Percentiles rank a stretch among this genome's conserved stretches.
Conservation (phyloP, 2,113 vertebrate species). For the Pelecanoides urinatrix region DNA sequence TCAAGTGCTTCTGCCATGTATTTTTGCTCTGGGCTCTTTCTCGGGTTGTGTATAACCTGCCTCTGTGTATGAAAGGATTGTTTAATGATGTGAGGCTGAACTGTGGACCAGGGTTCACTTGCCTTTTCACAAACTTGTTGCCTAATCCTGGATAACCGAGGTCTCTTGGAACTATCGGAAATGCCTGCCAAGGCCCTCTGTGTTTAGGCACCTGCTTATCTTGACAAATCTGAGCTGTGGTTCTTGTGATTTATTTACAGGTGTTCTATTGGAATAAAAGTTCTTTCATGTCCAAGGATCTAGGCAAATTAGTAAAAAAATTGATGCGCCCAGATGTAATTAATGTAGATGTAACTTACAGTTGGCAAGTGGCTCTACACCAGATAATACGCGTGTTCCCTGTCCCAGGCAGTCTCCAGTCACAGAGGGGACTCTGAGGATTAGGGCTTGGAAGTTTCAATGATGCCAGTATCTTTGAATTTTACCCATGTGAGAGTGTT, state of each 20-base stretch:
- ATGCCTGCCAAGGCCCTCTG: background rate
- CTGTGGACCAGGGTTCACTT: background rate
- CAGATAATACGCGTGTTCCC: rapidly evolving
- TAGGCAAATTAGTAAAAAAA: background rate
- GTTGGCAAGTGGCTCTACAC: background rate
- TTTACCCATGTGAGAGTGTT: background rate
- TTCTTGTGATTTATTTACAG: background rate
- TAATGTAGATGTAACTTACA: background rate
- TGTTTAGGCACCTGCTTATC: background rate
- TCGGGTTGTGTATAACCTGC: rapidly evolving
- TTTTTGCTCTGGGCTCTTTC: background rate
- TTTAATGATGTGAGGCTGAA: background rate
- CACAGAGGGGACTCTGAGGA: background rate
- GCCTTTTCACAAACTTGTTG: background rate
- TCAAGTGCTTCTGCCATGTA: rapidly evolving
- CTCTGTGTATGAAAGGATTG: background rate
- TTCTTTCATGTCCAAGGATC: background rate
- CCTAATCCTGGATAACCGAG: rapidly evolving
- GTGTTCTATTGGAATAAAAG: background rate
- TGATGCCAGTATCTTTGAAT: background rate
- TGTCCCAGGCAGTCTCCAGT: too few relatives aligned
- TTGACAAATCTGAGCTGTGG: background rate
- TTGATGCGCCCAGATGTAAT: background rate
- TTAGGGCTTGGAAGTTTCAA: background rate
- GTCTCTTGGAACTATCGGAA: background rate